A percentile compares a stretch with the other conserved stretches of the same genome.
Conservation (phyloP, 92 coral and sea anemone species). For the Hydrozoanthus gracilis region DNA sequence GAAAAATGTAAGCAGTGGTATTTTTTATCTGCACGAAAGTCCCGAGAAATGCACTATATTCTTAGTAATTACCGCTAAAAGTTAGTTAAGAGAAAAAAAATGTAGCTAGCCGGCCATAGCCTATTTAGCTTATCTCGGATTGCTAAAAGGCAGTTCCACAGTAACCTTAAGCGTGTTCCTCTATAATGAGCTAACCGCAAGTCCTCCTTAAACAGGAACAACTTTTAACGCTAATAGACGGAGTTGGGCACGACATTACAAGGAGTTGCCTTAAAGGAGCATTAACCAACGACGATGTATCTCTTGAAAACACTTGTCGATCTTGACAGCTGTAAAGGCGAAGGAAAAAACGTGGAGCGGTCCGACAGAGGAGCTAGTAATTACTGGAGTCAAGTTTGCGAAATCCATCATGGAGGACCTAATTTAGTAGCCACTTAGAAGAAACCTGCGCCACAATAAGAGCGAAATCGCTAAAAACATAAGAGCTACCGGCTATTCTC, state of each 20-base stretch:
- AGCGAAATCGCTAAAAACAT: no score
- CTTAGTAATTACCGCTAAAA: no score
- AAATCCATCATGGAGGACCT: not conserved
- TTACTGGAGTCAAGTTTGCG: not conserved
- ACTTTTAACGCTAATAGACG: slow-evolving; percentile 36
- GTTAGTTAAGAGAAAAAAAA: no score
- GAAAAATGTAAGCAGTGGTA: no score
- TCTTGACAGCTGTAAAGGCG: no score
- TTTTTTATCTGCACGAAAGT: no score
- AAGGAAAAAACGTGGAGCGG: not conserved
- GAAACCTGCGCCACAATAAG: no score
- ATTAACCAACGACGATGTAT: slow-evolving; percentile 2
- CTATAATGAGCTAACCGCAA: not conserved
- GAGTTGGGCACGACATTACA: slow-evolving; percentile 56
- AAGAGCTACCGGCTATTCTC: no score
- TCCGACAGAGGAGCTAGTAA: not conserved
- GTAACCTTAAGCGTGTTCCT: not conserved
- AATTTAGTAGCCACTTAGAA: not conserved
- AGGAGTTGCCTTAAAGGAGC: slow-evolving; percentile 30
- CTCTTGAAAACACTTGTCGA: not conserved
- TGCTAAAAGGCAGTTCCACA: no score
- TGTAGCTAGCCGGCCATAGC: no score
- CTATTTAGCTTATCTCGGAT: no score
- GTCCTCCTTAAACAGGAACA: slow-evolving; percentile 43
- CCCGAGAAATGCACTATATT: no score